phyloP scores from a whole-genome alignment of 2,888 invertebrate genomes.

The Melinaea marsaeus region DNA sequence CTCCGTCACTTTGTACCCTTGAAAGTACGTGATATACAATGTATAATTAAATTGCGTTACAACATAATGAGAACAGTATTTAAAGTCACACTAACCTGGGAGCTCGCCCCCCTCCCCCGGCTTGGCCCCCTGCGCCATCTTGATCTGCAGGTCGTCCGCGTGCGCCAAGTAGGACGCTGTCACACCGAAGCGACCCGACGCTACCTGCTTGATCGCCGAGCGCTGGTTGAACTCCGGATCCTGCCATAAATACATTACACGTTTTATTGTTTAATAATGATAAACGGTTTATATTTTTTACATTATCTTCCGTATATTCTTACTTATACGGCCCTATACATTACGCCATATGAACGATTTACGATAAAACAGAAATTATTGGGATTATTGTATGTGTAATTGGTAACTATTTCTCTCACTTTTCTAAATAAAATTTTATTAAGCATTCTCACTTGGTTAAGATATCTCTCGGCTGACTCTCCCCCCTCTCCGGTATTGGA shows the following conservation, averaged over 20 bases:
- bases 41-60: not conserved
- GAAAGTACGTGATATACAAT: no score
- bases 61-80: not conserved
- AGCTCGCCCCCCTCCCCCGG: slow-evolving; percentile 99
- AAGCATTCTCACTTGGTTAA: slow-evolving; percentile 67
- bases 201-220: slow-evolving; percentile 99
- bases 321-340: no score
- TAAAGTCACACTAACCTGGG: slow-evolving; percentile 77
- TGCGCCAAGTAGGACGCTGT: slow-evolving; percentile 98
- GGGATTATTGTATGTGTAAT: no score
- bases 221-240: slow-evolving; percentile 89
- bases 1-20: slow-evolving; percentile 89
- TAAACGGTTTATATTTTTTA: no score
- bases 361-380: no score
- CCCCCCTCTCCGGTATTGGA: slow-evolving; percentile 99
- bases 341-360: no score
- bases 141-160: slow-evolving; percentile 98
- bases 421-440: no score
- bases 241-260: slow-evolving; percentile 51
- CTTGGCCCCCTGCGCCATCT: slow-evolving; percentile 99
- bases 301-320: no score
- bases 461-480: slow-evolving; percentile 87
- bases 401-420: no score
- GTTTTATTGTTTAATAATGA: no score
- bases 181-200: slow-evolving; percentile 98